phyloP scores from a whole-genome alignment of 2,113 vertebrate species.

The Macrotis lagotis region DNA sequence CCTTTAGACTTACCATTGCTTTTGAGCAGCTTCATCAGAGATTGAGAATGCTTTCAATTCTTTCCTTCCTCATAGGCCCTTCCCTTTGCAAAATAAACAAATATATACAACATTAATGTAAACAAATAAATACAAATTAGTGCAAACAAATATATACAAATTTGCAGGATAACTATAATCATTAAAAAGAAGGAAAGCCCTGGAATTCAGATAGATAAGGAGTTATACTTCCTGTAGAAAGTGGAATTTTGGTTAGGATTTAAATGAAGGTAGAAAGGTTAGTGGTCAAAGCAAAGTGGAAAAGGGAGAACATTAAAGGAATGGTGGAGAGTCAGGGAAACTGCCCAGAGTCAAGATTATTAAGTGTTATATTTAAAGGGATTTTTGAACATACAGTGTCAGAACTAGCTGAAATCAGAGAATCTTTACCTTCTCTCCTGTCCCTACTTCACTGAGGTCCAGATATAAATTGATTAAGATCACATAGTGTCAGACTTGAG shows the following conservation, averaged over 20 bases:
- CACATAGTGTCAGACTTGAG: not conserved
- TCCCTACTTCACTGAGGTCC: not conserved
- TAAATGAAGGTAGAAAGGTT: not conserved
- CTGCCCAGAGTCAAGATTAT: not conserved
- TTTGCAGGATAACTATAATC: not conserved
- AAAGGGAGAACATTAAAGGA: not conserved
- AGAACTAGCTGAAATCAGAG: not conserved
- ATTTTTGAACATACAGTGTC: not conserved
- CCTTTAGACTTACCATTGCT: no score
- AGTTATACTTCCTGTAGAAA: not conserved
- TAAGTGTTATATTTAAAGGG: not conserved
- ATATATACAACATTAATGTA: no score
- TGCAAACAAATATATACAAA: not conserved
- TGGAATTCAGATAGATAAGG: not conserved
- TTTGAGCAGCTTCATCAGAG: not conserved
- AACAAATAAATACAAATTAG: no score
- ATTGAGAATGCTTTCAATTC: not conserved
- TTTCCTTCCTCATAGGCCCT: not conserved
- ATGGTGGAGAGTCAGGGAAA: not conserved
- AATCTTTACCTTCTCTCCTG: not conserved
- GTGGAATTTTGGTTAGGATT: not conserved
- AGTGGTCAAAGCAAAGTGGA: not conserved
- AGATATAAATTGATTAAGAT: not conserved
- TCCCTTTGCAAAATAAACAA: not conserved
- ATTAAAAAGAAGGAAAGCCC: not conserved